These are phyloP conservation scores for Lethrus apterus DNA, from an alignment of 1,140 invertebrate genomes.

Conservation along the genomic window DNA sequence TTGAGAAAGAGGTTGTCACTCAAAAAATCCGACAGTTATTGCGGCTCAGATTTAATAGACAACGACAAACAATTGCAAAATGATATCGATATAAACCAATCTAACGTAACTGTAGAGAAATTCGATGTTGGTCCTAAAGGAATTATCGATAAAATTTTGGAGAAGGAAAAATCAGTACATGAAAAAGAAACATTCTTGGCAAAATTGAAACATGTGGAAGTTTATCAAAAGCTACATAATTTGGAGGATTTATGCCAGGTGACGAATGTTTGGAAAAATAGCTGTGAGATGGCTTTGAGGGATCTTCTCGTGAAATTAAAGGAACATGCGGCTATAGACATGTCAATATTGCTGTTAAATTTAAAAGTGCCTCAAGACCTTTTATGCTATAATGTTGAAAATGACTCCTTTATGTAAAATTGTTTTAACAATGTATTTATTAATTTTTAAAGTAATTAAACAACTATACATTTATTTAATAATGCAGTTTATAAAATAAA, in stretches of 20 bases:
- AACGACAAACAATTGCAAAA: not conserved
- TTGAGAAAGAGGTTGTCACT: not conserved
- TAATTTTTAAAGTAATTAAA: no score
- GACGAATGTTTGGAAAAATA: slow-evolving; percentile 19
- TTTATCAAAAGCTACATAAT: slow-evolving; percentile 25
- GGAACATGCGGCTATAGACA: slow-evolving; percentile 22
- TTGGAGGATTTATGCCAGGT: slow-evolving; percentile 18
- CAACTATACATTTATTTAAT: no score
- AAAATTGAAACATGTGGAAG: slow-evolving; percentile 22
- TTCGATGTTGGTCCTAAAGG: not conserved
- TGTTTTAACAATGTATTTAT: no score
- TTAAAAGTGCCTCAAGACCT: slow-evolving; percentile 21
- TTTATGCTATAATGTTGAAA: not conserved
- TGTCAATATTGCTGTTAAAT: slow-evolving; percentile 22
- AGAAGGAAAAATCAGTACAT: slow-evolving; percentile 17
- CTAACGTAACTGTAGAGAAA: not conserved
- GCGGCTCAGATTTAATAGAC: not conserved
- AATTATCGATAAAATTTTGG: slow-evolving; percentile 2
- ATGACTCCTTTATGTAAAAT: slow-evolving; percentile 6
- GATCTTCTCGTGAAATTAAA: slow-evolving; percentile 23
- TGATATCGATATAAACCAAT: not conserved
- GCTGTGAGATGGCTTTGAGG: slow-evolving; percentile 19
- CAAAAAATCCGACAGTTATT: not conserved
- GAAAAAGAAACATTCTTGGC: slow-evolving; percentile 23
- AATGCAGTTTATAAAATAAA: no score